Evolutionary conservation across 2,888 invertebrate species (phyloP).

Genomic region (Hermodice carunculata): DNA sequence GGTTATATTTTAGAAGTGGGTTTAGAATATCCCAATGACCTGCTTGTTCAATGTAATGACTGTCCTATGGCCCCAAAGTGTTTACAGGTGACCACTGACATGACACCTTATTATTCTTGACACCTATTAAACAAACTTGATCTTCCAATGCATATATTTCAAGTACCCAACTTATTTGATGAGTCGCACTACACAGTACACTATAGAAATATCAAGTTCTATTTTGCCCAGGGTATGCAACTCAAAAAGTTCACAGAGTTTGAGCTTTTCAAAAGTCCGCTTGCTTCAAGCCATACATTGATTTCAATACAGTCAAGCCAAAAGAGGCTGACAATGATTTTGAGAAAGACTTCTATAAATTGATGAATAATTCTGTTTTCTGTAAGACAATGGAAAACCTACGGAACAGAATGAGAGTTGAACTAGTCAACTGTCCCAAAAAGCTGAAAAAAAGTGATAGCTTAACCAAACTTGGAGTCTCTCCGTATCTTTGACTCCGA

Average conservation of each 20-base stretch:
- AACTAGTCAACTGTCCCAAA: constrained; percentile 29
- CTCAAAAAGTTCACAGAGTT: too few species aligned
- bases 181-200: background rate
- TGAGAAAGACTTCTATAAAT: constrained; percentile 59
- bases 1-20: constrained; percentile 70
- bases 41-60: constrained; percentile 62
- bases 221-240: background rate
- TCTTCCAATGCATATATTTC: background rate
- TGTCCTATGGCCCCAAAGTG: constrained; percentile 53
- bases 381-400: constrained; percentile 70
- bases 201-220: background rate
- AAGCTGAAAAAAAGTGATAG: background rate
- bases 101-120: background rate
- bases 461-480: constrained; percentile 30
- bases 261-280: constrained; percentile 48
- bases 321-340: constrained; percentile 56
- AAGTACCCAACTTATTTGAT: background rate
- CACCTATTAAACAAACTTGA: too few species aligned
- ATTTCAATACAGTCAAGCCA: constrained; percentile 47
- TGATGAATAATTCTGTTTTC: constrained; percentile 56
- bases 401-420: constrained; percentile 63
- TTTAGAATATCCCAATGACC: constrained; percentile 64
- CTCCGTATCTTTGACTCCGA: constrained; percentile 58
- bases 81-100: background rate
- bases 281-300: constrained; percentile 62